phyloP scores from a whole-genome alignment of 1,140 invertebrate genomes.

The Calycopis cecrops region DNA sequence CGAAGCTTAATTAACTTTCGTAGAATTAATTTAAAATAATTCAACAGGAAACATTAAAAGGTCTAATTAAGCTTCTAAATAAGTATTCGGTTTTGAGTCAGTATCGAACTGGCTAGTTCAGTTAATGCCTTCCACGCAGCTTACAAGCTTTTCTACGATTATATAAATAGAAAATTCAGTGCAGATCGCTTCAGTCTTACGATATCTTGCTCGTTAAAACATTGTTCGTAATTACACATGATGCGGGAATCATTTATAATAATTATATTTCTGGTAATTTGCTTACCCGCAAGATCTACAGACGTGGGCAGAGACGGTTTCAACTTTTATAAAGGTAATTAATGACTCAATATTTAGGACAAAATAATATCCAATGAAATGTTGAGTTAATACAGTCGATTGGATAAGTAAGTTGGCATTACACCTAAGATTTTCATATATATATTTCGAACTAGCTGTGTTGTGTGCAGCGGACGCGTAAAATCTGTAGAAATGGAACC shows the following conservation, averaged over 20 bases:
- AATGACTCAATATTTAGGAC: not conserved
- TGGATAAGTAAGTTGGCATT: too few species aligned
- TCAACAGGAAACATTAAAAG: not conserved
- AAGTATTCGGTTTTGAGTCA: not conserved
- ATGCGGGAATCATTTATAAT: constrained; percentile 56
- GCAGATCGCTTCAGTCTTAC: constrained; percentile 30
- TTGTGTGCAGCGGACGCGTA: too few species aligned
- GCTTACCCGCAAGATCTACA: constrained; percentile 24
- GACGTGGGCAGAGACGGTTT: constrained; percentile 54
- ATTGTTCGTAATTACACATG: constrained; percentile 38
- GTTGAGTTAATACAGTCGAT: too few species aligned
- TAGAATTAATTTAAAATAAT: constrained; percentile 5
- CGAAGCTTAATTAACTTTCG: constrained; percentile 13
- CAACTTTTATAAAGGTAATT: constrained; percentile 59
- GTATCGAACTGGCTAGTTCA: constrained; percentile 16
- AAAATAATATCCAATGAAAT: too few species aligned
- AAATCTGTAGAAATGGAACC: too few species aligned
- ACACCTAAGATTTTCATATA: too few species aligned
- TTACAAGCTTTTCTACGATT: constrained; percentile 15
- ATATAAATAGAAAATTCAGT: constrained; percentile 39
- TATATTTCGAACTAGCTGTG: too few species aligned
- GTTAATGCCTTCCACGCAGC: constrained; percentile 1
- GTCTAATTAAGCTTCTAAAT: not conserved
- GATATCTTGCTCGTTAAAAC: constrained; percentile 42
- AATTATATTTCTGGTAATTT: constrained; percentile 41